Conservation (phyloP, 1,140 invertebrate genomes). For the Saccostrea echinata region DNA sequence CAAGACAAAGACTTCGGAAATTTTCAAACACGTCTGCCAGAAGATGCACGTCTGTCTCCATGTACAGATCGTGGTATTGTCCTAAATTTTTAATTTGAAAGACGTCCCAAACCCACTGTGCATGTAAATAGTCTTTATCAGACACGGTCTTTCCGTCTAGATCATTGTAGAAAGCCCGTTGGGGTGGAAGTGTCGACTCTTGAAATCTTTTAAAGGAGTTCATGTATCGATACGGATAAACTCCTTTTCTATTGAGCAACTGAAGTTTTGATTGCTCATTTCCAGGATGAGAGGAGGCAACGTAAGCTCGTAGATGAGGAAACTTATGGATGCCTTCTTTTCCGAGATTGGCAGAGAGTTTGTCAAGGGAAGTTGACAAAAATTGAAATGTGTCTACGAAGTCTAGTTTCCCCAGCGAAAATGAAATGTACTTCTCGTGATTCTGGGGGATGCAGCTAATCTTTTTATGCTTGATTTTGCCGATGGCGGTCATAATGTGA, state of each 20-base stretch:
- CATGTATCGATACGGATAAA: constrained; percentile 21
- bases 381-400: constrained; percentile 50
- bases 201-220: background rate
- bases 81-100: too few relatives aligned
- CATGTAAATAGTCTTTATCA: too few relatives aligned
- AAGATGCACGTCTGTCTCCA: background rate
- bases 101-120: too few relatives aligned
- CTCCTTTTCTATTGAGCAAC: background rate
- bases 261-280: background rate
- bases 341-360: background rate
- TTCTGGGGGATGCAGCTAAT: constrained; percentile 75
- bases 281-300: background rate
- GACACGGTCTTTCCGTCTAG: too few relatives aligned
- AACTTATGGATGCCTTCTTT: background rate
- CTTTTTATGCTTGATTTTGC: constrained; percentile 56
- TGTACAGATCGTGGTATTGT: too few relatives aligned
- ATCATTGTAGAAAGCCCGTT: too few relatives aligned
- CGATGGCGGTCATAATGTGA: constrained; percentile 49
- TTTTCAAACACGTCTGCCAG: constrained; percentile 49
- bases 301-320: background rate
- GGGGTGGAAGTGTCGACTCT: background rate
- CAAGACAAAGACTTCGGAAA: background rate
- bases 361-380: background rate
- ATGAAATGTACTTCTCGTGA: constrained; percentile 72
- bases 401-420: constrained; percentile 38